Conservation (phyloP, 2,797 vertebrate species). For the Alauda arvensis region DNA sequence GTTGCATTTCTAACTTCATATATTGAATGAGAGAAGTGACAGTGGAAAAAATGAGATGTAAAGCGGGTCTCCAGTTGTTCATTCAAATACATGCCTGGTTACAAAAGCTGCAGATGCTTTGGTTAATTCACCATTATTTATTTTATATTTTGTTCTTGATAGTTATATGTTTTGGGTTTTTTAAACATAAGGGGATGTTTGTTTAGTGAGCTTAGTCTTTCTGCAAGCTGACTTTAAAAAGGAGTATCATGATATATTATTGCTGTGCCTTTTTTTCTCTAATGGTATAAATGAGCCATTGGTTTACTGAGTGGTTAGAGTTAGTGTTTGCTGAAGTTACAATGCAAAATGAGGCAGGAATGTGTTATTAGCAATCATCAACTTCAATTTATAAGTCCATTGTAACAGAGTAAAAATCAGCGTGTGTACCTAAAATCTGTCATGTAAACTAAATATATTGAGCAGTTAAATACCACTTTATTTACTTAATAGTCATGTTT, state of each 20-base stretch:
- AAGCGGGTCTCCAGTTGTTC: background rate
- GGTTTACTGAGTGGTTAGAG: background rate
- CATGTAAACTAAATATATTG: background rate
- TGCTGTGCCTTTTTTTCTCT: background rate
- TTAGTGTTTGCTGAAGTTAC: background rate
- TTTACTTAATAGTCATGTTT: background rate
- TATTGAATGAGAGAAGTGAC: background rate
- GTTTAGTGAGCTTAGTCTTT: background rate
- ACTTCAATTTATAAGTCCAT: background rate
- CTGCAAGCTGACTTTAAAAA: background rate
- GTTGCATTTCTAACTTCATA: background rate
- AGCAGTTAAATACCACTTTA: background rate
- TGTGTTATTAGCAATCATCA: background rate
- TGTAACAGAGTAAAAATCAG: background rate
- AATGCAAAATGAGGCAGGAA: background rate
- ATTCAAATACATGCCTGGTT: background rate
- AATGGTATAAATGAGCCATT: background rate
- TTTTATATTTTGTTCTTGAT: background rate
- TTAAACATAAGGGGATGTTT: background rate
- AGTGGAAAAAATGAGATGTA: background rate
- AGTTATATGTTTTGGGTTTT: background rate
- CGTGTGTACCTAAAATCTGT: background rate
- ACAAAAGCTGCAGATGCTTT: background rate
- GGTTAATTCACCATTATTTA: background rate
- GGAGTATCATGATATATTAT: background rate